Conservation (phyloP, 1,140 invertebrate species). For the Colletes gigas region DNA sequence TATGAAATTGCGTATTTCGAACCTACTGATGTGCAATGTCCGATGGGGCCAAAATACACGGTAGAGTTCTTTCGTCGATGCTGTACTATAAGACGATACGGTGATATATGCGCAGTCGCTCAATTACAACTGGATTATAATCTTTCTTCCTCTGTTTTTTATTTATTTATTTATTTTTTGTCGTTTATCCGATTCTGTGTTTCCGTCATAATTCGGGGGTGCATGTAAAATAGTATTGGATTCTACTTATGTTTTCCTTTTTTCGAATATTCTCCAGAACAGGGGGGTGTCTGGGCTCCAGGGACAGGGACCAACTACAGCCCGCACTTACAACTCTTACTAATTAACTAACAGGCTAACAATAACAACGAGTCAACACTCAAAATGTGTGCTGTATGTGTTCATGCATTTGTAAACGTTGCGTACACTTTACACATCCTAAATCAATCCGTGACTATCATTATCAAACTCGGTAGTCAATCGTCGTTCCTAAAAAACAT, state of each 20-base stretch:
- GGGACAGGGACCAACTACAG: conserved; percentile 82
- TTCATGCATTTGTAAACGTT: conserved; percentile 76
- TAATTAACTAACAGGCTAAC: conserved; percentile 83
- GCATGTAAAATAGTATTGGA: conserved; percentile 71
- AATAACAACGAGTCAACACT: conserved; percentile 82
- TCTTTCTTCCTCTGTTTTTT: conserved; percentile 59
- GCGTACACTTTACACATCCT: conserved; percentile 74
- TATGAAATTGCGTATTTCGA: conserved; percentile 35
- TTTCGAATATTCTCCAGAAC: conserved; percentile 80
- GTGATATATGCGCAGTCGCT: conserved; percentile 70
- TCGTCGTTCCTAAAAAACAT: conserved; percentile 57
- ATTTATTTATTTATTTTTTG: conserved; percentile 53
- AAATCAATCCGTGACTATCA: conserved; percentile 79
- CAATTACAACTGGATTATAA: conserved; percentile 58
- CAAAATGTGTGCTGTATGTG: conserved; percentile 78
- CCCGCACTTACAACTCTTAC: conserved; percentile 82
- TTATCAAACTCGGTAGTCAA: conserved; percentile 78
- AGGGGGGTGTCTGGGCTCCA: conserved; percentile 81
- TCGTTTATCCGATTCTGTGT: conserved; percentile 53
- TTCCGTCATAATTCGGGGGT: conserved; percentile 69
- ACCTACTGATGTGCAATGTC: conserved; percentile 43
- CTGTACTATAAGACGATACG: conserved; percentile 58
- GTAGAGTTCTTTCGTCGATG: conserved; percentile 41
- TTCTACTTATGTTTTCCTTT: conserved; percentile 65
- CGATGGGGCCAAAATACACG: conserved; percentile 45